Evolutionary conservation across 2,888 invertebrate species (phyloP).

Genomic region (Camptogramma bilineatum): DNA sequence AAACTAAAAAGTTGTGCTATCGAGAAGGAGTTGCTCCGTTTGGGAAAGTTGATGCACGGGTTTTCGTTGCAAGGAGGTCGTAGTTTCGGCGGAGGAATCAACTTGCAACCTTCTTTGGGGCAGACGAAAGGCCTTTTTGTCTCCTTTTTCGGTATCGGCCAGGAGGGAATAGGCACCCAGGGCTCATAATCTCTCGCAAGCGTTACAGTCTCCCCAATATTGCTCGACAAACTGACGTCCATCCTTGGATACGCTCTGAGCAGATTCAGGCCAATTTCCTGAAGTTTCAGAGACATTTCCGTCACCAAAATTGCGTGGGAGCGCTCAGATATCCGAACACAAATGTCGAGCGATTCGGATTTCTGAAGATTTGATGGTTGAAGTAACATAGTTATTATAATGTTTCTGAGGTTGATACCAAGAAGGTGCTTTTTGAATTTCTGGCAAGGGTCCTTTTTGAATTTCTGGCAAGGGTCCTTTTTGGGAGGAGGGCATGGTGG

Average conservation of each 20-base stretch:
- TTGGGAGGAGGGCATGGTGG: constrained; percentile 34
- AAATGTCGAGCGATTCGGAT: background rate
- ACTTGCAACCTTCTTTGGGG: constrained; percentile 64
- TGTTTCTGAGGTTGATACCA: constrained; percentile 29
- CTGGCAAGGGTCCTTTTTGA: constrained; percentile 42
- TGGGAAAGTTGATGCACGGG: constrained; percentile 59
- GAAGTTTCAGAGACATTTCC: constrained; percentile 33
- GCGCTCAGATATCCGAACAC: background rate
- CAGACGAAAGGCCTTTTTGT: constrained; percentile 50
- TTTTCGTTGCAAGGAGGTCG: constrained; percentile 52
- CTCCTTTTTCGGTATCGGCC: constrained; percentile 57
- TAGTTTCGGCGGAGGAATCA: constrained; percentile 47
- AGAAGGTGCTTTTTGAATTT: constrained; percentile 39
- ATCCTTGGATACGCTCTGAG: constrained; percentile 11
- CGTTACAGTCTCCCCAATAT: constrained; percentile 28
- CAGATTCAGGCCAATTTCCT: constrained; percentile 34
- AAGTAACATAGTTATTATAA: constrained; percentile 9
- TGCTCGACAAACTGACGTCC: constrained; percentile 5
- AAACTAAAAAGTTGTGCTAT: constrained; percentile 13
- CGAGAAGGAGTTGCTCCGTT: constrained; percentile 48
- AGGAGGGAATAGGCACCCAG: constrained; percentile 73
- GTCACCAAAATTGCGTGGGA: constrained; percentile 34
- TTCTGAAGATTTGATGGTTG: constrained; percentile 7
- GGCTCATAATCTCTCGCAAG: constrained; percentile 62
- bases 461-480: constrained; percentile 46